Percentiles rank a stretch among this genome's conserved stretches.
These are phyloP conservation scores for Amphiura filiformis DNA, from an alignment of 35 echinoderm and acorn worm genomes.

Conservation along the genomic window DNA sequence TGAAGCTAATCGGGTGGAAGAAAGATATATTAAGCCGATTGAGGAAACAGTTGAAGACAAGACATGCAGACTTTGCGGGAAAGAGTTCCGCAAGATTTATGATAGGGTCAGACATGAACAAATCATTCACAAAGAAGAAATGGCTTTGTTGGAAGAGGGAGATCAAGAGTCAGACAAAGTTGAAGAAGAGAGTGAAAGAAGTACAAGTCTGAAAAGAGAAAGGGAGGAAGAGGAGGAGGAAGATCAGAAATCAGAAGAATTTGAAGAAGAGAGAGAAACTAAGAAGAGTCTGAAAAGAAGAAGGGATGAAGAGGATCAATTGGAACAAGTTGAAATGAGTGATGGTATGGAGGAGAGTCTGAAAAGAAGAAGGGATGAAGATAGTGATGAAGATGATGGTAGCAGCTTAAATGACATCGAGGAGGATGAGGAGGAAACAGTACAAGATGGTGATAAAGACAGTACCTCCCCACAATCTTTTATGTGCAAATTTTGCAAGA, in stretches of 20 bases:
- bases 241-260: too few relatives aligned
- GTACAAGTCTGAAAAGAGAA: too few relatives aligned
- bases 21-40: background rate
- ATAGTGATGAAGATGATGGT: too few relatives aligned
- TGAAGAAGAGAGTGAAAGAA: background rate
- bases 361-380: too few relatives aligned
- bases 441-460: too few relatives aligned
- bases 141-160: background rate
- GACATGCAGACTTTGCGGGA: background rate
- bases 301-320: too few relatives aligned
- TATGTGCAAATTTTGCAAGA: slow-evolving; percentile 4
- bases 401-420: background rate
- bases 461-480: background rate
- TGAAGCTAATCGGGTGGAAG: background rate
- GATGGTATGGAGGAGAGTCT: background rate
- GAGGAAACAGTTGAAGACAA: background rate
- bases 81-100: background rate
- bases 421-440: background rate
- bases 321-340: background rate
- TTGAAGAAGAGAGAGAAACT: too few relatives aligned
- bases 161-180: too few relatives aligned
- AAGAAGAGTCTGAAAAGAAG: too few relatives aligned
- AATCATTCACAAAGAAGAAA: background rate
- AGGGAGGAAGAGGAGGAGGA: too few relatives aligned
- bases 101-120: background rate